These are phyloP conservation scores for Rhopalosiphum maidis DNA, from an alignment of 1,140 invertebrate genomes.

Conservation along the genomic window DNA sequence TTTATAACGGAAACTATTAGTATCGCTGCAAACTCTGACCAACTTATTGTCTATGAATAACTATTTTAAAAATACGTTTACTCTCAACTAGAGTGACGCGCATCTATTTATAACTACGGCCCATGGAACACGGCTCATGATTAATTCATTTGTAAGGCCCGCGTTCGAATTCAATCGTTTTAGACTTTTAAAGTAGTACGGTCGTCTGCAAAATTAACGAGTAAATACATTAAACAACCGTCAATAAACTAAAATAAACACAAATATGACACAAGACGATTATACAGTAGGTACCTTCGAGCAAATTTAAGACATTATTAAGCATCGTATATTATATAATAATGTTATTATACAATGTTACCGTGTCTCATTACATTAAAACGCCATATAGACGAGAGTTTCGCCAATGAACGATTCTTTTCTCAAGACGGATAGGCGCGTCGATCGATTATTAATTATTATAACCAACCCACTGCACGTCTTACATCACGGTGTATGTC, in stretches of 20 bases:
- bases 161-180: not conserved
- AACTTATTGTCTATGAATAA: constrained; percentile 12
- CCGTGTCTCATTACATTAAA: not conserved
- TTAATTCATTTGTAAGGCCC: not conserved
- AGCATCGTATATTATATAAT: too few relatives aligned
- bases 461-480: too few relatives aligned
- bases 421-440: too few relatives aligned
- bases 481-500: too few relatives aligned
- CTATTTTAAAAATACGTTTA: constrained; percentile 1
- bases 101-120: not conserved
- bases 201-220: too few relatives aligned
- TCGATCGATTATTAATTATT: too few relatives aligned
- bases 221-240: not conserved
- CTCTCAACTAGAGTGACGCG: not conserved
- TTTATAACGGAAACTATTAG: constrained; percentile 26
- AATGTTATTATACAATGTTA: not conserved
- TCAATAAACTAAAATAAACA: not conserved
- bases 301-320: not conserved
- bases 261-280: not conserved
- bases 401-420: not conserved
- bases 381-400: not conserved
- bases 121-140: not conserved
- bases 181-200: not conserved
- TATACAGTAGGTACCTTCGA: not conserved
- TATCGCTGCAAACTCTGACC: not conserved